phyloP scores from a whole-genome alignment of 2,797 vertebrate species.

The Brotogeris chrysoptera region DNA sequence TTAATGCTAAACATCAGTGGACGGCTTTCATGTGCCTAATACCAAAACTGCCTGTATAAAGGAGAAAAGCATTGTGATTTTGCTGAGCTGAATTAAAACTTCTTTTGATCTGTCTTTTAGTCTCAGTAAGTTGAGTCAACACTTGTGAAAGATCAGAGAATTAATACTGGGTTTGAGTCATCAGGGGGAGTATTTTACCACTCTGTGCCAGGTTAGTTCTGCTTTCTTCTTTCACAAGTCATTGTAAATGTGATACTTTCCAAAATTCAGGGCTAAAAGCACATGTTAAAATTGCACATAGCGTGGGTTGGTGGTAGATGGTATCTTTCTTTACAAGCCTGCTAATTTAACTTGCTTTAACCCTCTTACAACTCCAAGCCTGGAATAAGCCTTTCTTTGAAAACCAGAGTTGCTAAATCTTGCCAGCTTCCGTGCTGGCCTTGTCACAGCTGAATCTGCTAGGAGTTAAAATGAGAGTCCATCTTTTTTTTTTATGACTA shows the following conservation, averaged over 20 bases:
- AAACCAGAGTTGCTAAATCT: background rate
- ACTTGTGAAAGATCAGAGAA: background rate
- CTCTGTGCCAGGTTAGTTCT: background rate
- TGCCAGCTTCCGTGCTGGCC: background rate
- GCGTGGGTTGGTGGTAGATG: background rate
- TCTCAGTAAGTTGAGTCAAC: background rate
- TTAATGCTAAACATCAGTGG: background rate
- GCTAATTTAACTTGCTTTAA: background rate
- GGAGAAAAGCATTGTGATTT: background rate
- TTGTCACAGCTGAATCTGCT: background rate
- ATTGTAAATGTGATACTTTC: constrained; percentile 2
- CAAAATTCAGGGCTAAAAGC: background rate
- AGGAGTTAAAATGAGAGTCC: background rate
- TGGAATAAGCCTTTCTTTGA: constrained; percentile 16
- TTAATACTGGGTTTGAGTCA: constrained; percentile 30
- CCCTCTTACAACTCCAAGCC: background rate
- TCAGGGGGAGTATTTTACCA: constrained; percentile 23
- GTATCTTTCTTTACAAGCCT: background rate
- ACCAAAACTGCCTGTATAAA: background rate
- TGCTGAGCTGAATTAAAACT: background rate
- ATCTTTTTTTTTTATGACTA: background rate
- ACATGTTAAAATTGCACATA: background rate
- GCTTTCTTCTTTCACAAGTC: background rate
- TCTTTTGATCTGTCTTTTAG: background rate
- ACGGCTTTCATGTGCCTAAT: background rate